A percentile compares a stretch with the other conserved stretches of the same genome.
phyloP scores from a whole-genome alignment of 2,888 invertebrate species.

The Torymus auratus region DNA sequence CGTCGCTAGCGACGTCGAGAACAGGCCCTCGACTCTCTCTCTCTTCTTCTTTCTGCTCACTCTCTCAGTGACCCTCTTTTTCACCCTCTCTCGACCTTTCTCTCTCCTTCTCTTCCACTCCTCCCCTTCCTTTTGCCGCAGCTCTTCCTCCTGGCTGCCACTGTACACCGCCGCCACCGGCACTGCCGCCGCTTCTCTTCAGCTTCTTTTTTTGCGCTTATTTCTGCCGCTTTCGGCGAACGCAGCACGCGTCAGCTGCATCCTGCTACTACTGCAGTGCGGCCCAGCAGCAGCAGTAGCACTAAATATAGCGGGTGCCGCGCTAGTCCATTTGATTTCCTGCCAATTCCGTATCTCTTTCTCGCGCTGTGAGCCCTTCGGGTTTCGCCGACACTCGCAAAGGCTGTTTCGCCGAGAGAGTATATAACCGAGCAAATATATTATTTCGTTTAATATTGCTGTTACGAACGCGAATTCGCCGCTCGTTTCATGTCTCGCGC shows the following conservation, averaged over 20 bases:
- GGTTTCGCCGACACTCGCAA: too few species aligned
- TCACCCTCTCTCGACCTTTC: slow-evolving; percentile 44
- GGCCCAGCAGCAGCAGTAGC: slow-evolving; percentile 19
- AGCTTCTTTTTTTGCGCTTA: slow-evolving; percentile 21
- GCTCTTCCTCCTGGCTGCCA: neutral
- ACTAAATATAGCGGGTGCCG: slow-evolving; percentile 58
- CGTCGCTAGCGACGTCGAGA: slow-evolving; percentile 2
- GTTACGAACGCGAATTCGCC: too few species aligned
- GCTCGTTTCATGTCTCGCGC: too few species aligned
- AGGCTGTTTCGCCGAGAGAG: too few species aligned
- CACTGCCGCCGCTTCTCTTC: neutral
- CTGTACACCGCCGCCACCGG: neutral
- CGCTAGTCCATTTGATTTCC: slow-evolving; percentile 59
- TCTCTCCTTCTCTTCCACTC: neutral
- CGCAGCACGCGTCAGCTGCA: slow-evolving; percentile 55
- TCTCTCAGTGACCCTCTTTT: slow-evolving; percentile 46
- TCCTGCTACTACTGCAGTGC: slow-evolving; percentile 60
- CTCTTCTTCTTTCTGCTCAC: slow-evolving; percentile 41
- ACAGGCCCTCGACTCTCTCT: slow-evolving; percentile 26
- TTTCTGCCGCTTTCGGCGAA: slow-evolving; percentile 46
- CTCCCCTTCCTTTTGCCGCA: slow-evolving; percentile 20
- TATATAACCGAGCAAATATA: too few species aligned
- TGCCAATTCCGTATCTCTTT: slow-evolving; percentile 56
- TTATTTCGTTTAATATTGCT: too few species aligned
- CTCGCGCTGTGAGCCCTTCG: neutral